These are phyloP conservation scores for Rhinopomastus cyanomelas DNA, from an alignment of 2,113 vertebrate genomes.

Conservation along the genomic window DNA sequence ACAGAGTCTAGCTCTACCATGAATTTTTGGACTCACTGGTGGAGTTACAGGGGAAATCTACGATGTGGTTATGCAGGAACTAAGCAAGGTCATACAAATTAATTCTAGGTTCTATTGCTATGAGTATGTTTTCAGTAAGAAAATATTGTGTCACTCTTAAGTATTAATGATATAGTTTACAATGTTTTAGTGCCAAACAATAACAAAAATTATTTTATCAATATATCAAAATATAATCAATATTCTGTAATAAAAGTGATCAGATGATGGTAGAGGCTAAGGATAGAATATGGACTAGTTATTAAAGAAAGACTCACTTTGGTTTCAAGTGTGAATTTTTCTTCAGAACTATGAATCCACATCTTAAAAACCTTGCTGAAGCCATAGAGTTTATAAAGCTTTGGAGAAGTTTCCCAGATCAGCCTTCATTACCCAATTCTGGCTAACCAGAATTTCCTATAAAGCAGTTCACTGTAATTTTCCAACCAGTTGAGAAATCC, in stretches of 20 bases:
- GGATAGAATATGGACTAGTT: not conserved
- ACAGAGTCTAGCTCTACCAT: not conserved
- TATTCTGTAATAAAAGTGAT: not conserved
- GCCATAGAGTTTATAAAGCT: not conserved
- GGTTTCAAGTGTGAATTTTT: not conserved
- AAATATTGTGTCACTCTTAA: not conserved
- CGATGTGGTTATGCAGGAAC: not conserved
- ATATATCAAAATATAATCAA: not conserved
- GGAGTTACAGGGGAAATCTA: not conserved
- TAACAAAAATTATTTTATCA: not conserved
- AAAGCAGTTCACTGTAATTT: not conserved
- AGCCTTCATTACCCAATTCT: not conserved
- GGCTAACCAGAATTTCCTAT: slow-evolving; percentile 8
- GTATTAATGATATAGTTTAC: not conserved
- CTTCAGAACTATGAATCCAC: not conserved
- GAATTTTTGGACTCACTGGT: not conserved
- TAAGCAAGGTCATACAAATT: not conserved
- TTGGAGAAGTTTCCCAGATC: not conserved
- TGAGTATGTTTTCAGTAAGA: not conserved
- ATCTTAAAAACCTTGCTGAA: not conserved
- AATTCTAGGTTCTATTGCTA: not conserved
- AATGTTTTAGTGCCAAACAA: not conserved
- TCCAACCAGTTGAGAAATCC: not conserved
- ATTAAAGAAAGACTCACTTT: not conserved
- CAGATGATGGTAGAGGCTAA: not conserved